These are phyloP conservation scores for Mesoligia furuncula DNA, from an alignment of 2,888 invertebrate species.

Conservation along the genomic window DNA sequence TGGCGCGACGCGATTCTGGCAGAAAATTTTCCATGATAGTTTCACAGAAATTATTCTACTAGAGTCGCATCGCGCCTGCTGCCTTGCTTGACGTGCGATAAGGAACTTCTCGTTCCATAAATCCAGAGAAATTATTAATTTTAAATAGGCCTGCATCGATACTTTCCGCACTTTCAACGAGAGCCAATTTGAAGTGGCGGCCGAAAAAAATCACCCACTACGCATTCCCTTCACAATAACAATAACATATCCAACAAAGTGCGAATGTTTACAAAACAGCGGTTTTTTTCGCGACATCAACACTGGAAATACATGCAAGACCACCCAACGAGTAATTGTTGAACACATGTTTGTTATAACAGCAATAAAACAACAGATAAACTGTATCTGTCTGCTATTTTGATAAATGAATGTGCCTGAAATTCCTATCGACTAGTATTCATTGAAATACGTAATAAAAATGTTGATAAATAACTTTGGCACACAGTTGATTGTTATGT, in stretches of 20 bases:
- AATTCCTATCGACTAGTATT: slow-evolving; percentile 67
- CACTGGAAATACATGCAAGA: slow-evolving; percentile 69
- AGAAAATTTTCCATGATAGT: not conserved
- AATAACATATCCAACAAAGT: slow-evolving; percentile 68
- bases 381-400: slow-evolving; percentile 72
- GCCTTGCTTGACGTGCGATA: not conserved
- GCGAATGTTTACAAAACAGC: slow-evolving; percentile 80
- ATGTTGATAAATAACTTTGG: slow-evolving; percentile 55
- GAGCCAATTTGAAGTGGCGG: slow-evolving; percentile 16
- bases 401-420: slow-evolving; percentile 68
- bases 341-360: slow-evolving; percentile 76
- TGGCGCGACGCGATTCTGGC: not conserved
- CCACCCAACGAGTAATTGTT: slow-evolving; percentile 75
- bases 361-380: slow-evolving; percentile 79
- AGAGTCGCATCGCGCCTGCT: not conserved
- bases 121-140: not conserved
- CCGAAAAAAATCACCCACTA: slow-evolving; percentile 52
- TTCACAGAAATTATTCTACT: not conserved
- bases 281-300: slow-evolving; percentile 71
- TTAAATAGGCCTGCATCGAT: not conserved
- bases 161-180: not conserved
- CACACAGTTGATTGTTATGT: slow-evolving; percentile 34
- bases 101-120: not conserved
- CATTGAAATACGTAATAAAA: slow-evolving; percentile 69
- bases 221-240: slow-evolving; percentile 55